Conservation (phyloP, 2,888 invertebrate genomes). For the Metacarcinus magister region DNA sequence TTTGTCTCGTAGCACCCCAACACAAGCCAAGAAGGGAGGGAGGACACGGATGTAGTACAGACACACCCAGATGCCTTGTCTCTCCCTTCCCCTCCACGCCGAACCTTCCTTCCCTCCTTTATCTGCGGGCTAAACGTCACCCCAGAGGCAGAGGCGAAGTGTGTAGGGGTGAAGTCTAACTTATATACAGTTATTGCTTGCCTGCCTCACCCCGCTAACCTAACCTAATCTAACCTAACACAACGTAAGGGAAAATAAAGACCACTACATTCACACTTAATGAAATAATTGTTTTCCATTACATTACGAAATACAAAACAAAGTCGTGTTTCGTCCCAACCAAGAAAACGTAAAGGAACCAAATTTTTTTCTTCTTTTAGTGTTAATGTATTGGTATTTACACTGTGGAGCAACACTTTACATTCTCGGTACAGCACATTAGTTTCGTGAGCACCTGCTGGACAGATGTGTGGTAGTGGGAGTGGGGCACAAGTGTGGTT, state of each 20-base stretch:
- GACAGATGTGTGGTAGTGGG: background rate
- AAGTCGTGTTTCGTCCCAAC: background rate
- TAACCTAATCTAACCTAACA: background rate
- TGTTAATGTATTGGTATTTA: background rate
- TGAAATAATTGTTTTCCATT: background rate
- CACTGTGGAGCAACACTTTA: background rate
- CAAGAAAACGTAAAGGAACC: background rate
- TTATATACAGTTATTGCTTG: background rate
- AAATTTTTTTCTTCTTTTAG: background rate
- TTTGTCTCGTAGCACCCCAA: background rate
- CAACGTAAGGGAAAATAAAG: background rate
- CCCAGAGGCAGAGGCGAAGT: background rate
- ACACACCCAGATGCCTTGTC: background rate
- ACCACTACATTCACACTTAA: background rate
- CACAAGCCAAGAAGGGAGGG: background rate
- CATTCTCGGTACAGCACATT: background rate
- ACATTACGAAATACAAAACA: background rate
- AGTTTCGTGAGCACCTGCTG: background rate
- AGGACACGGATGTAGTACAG: background rate
- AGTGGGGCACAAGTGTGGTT: background rate
- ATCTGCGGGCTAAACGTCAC: background rate
- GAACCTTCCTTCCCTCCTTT: background rate
- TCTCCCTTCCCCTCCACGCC: background rate
- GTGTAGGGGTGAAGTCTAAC: background rate
- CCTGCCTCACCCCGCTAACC: background rate